Evolutionary conservation across 2,113 vertebrate species (phyloP), one percentile per base, ranked within the genome.

Genomic region (Willisornis vidua): DNA sequence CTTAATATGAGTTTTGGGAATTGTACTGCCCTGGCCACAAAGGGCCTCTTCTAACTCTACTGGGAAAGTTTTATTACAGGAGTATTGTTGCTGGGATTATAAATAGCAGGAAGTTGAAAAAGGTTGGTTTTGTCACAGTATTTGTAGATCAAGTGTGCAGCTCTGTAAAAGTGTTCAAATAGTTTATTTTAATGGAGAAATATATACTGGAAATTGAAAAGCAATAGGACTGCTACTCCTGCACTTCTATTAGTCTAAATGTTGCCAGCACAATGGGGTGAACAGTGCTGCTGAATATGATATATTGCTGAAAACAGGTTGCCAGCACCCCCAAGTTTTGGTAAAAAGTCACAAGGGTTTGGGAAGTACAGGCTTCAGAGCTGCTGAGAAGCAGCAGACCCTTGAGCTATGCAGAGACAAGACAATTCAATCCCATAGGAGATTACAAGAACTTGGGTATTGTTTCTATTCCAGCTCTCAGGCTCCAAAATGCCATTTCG

Each of bases 81-180:
- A 41, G 79, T 83, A 88, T 89, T 93, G 80, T 84, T 96, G 73
- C 87, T 78, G 49, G 43, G 31, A 57, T 63, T 94, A 93, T 67
- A 92, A 93, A 93, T 61, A 95, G 61, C 80, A 79, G 65, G 11
- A 57, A 77, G 33, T 4, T 78, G 41, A 31, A 62, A 89, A 91
- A 94, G 86, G 52, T 92, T 77, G 35, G 13, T 31, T 93, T 93
- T 90, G 43, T 65, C 33, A 67, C 48, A 28, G 51, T 55, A 26
- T 83, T 67, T 92, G 66, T 46, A 86, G 83, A 78, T 92, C 48
- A 78, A 89, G 17, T 41, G 39, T 16, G 5, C 31, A 78, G n/a
- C 31, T 92, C 86, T 57, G 28, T 67, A 70, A 68, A 91, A 61
- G 28, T 3, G 0, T 62, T 78, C 31, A 20, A 46, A 62, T 48